These are phyloP conservation scores for Girardinus metallicus DNA, from an alignment of 2,797 vertebrate genomes.

Conservation along the genomic window DNA sequence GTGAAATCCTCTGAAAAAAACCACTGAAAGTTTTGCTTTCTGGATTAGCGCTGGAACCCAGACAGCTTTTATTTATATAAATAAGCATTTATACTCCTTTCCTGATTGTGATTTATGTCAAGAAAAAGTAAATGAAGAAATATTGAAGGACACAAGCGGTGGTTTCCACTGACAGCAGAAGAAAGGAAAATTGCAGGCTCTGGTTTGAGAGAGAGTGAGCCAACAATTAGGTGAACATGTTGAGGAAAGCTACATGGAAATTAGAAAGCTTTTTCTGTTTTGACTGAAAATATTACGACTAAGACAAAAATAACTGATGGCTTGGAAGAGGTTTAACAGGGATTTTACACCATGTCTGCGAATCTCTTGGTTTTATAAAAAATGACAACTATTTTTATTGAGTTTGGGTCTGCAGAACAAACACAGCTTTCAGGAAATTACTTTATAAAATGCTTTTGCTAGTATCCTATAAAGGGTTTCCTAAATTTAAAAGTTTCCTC, in stretches of 20 bases:
- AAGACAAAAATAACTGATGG: neutral
- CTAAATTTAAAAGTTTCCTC: neutral
- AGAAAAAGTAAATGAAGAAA: conserved; percentile 19
- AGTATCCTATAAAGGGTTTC: neutral
- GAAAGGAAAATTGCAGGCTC: conserved; percentile 49
- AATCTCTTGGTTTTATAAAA: neutral
- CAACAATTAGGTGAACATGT: conserved; percentile 31
- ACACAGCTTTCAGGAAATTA: neutral
- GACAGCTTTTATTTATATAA: conserved; percentile 16
- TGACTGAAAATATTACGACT: neutral
- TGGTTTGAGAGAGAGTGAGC: conserved; percentile 33
- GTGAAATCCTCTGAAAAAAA: conserved; percentile 30
- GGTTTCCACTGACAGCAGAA: conserved; percentile 49
- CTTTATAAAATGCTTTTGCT: neutral
- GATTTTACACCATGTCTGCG: neutral
- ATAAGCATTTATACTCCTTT: conserved; percentile 24
- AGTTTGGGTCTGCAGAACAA: neutral
- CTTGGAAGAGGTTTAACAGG: neutral
- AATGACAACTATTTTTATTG: neutral
- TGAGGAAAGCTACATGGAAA: conserved; percentile 20
- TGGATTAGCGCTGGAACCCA: conserved; percentile 34
- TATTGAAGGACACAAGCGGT: conserved; percentile 50
- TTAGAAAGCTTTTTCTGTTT: conserved; percentile 36
- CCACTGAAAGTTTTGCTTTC: conserved; percentile 32
- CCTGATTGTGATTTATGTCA: conserved; percentile 33